These are phyloP conservation scores for Spilosoma lubricipeda DNA, from an alignment of 2,888 invertebrate genomes.

Conservation along the genomic window DNA sequence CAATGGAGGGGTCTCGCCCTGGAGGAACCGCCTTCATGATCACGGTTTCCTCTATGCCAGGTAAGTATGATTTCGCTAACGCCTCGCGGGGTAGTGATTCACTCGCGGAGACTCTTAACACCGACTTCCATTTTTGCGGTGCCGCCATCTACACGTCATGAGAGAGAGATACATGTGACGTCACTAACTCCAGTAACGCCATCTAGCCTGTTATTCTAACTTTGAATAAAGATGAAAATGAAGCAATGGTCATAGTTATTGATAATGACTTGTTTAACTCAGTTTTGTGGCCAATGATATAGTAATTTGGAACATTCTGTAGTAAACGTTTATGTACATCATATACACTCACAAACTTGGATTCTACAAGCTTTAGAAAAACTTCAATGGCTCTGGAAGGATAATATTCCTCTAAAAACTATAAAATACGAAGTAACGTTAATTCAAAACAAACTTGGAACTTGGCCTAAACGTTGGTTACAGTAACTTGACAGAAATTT, in stretches of 20 bases:
- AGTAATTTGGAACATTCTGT: no score
- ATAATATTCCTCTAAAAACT: no score
- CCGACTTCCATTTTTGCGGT: conserved; percentile 22
- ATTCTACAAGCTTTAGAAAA: no score
- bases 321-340: no score
- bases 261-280: not conserved
- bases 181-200: not conserved
- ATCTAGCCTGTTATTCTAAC: not conserved
- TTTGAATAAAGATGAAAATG: not conserved
- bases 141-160: not conserved
- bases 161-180: not conserved
- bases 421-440: no score
- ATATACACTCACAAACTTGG: no score
- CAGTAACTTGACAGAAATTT: no score
- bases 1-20: conserved; percentile 65
- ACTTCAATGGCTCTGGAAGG: no score
- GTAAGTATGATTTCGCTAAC: conserved; percentile 55
- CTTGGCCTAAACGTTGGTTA: no score
- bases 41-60: conserved; percentile 69
- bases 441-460: no score
- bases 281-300: no score
- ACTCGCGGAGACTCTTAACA: conserved; percentile 39
- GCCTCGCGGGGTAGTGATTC: conserved; percentile 21
- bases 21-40: conserved; percentile 67
- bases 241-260: not conserved